phyloP scores from a whole-genome alignment of 2,113 vertebrate genomes.

The Gallinago media region DNA sequence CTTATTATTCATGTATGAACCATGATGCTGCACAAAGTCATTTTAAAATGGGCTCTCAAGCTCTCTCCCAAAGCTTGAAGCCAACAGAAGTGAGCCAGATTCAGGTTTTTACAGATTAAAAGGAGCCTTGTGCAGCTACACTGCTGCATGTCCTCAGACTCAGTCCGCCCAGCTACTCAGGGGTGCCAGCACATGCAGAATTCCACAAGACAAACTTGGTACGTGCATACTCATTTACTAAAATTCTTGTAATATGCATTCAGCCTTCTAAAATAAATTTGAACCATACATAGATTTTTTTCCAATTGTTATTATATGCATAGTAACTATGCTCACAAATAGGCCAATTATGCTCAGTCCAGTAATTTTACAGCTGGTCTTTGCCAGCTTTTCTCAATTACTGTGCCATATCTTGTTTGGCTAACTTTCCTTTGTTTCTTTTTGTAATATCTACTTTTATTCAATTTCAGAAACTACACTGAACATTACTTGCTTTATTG shows the following conservation, averaged over 20 bases:
- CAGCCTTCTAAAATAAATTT: background rate
- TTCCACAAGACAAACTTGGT: background rate
- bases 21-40: background rate
- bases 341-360: constrained; percentile 19
- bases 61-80: background rate
- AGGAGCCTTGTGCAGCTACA: background rate
- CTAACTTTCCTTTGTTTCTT: background rate
- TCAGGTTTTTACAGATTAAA: background rate
- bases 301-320: background rate
- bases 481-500: background rate
- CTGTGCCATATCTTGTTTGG: constrained; percentile 1
- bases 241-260: background rate
- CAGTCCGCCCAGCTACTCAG: background rate
- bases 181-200: background rate
- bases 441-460: background rate
- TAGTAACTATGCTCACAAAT: background rate
- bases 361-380: constrained; percentile 6
- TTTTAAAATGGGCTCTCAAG: background rate
- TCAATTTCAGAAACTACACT: background rate
- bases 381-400: background rate
- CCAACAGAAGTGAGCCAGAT: background rate
- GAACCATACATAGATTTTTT: background rate
- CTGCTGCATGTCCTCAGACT: background rate
- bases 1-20: background rate
- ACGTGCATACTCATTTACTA: background rate